Evolutionary conservation across 2,113 vertebrate genomes (phyloP).

Genomic region (Opisthocomus hoazin): DNA sequence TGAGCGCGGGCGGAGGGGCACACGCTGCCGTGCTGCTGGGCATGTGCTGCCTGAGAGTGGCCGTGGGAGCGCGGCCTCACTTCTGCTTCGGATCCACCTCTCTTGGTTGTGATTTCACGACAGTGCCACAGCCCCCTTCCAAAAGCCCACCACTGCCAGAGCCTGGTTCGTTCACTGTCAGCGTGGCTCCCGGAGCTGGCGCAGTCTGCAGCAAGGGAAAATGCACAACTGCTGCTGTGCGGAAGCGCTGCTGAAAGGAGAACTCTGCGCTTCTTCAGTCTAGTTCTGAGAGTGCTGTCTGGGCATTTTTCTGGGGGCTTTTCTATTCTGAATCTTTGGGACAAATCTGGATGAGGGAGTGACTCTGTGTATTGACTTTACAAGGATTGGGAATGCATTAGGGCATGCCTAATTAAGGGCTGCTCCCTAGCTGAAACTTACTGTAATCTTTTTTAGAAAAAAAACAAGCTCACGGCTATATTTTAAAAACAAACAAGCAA

Average conservation of each 20-base stretch:
- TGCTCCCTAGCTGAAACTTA: neutral
- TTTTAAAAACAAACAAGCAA: neutral
- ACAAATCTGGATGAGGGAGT: neutral
- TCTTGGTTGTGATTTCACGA: neutral
- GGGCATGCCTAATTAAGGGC: neutral
- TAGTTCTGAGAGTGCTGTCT: neutral
- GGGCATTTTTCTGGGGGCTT: neutral
- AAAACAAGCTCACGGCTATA: neutral
- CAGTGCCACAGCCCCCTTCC: no score
- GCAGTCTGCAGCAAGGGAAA: neutral
- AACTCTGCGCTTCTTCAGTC: neutral
- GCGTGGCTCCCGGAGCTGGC: neutral
- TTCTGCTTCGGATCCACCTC: rapidly evolving
- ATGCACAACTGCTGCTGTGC: neutral
- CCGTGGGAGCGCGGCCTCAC: neutral
- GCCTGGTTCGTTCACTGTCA: neutral
- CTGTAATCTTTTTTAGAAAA: neutral
- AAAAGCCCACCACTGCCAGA: neutral
- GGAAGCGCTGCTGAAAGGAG: neutral
- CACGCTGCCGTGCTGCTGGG: neutral
- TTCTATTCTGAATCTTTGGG: neutral
- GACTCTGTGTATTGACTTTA: neutral
- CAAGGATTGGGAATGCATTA: neutral
- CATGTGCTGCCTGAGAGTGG: neutral
- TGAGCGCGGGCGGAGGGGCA: neutral